phyloP scores from a whole-genome alignment of 2,113 vertebrate genomes.

The Pseudonaja textilis region DNA sequence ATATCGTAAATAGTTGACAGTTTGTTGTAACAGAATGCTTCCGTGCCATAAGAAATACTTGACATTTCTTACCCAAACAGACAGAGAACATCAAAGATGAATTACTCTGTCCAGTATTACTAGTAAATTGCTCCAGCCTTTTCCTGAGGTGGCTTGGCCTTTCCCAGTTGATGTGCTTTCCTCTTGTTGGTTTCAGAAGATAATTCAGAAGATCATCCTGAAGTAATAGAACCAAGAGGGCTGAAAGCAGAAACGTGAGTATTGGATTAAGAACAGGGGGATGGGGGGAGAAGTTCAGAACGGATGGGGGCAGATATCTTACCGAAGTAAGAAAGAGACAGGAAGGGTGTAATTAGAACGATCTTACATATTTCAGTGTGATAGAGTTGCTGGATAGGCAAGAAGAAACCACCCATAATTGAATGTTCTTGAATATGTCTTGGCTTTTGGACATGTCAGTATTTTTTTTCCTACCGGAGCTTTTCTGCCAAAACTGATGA shows the following conservation, averaged over 20 bases:
- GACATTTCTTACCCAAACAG: not conserved
- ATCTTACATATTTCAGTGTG: not conserved
- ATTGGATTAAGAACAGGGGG: fast-evolving
- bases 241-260: constrained; percentile 39
- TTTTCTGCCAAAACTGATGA: not conserved
- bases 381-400: not conserved
- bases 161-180: not conserved
- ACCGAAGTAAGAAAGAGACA: not conserved
- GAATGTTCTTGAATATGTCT: not conserved
- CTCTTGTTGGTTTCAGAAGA: constrained; percentile 34
- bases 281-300: not conserved
- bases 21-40: not conserved
- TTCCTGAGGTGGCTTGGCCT: not conserved
- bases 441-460: not conserved
- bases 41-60: not conserved
- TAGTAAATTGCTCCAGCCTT: not conserved
- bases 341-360: not conserved
- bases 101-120: not conserved
- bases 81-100: not conserved
- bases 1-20: not conserved
- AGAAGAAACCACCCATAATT: not conserved
- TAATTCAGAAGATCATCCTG: constrained; percentile 21
- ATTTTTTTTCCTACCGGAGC: not conserved
- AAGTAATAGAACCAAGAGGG: not conserved
- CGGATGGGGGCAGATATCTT: not conserved